A percentile compares a stretch with the other conserved stretches of the same genome.
These are phyloP conservation scores for Anarsia innoxiella DNA, from an alignment of 2,888 invertebrate genomes.

Conservation along the genomic window DNA sequence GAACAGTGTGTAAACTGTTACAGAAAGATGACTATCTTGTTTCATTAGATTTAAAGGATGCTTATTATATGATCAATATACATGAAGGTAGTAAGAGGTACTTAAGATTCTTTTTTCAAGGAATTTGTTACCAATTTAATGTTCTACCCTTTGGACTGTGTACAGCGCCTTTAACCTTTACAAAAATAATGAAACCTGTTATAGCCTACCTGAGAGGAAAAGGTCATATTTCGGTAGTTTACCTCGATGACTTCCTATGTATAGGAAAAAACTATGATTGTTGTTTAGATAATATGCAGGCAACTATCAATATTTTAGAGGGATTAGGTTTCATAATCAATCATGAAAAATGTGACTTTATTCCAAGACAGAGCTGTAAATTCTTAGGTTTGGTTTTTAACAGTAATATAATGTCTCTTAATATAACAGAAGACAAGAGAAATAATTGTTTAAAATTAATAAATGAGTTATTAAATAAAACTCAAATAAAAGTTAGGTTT, in stretches of 20 bases:
- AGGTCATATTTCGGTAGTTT: slow-evolving; percentile 2
- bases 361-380: slow-evolving; percentile 9
- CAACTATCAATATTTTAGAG: slow-evolving; percentile 2
- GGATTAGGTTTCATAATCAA: slow-evolving; percentile 15
- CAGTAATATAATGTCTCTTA: slow-evolving; percentile 2
- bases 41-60: slow-evolving; percentile 14
- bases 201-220: slow-evolving; percentile 1
- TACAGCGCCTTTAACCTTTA: slow-evolving; percentile 14
- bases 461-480: background rate
- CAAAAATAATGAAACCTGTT: slow-evolving; percentile 14
- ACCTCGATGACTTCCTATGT: slow-evolving; percentile 13
- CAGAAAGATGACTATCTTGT: slow-evolving; percentile 5
- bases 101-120: slow-evolving; percentile 14
- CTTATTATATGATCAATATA: slow-evolving; percentile 12
- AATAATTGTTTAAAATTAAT: background rate
- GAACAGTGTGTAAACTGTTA: slow-evolving; percentile 13
- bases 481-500: slow-evolving; percentile 2
- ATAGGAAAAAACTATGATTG: slow-evolving; percentile 5
- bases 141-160: slow-evolving; percentile 14
- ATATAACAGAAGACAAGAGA: slow-evolving; percentile 5
- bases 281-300: slow-evolving; percentile 5
- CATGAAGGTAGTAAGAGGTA: slow-evolving; percentile 10
- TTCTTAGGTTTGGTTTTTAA: slow-evolving; percentile 13
- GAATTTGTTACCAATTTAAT: slow-evolving; percentile 13
- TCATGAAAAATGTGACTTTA: slow-evolving; percentile 9